A percentile compares a stretch with the other conserved stretches of the same genome.
phyloP scores from a whole-genome alignment of 2,888 invertebrate genomes.

The Pyrrhosoma nymphula region DNA sequence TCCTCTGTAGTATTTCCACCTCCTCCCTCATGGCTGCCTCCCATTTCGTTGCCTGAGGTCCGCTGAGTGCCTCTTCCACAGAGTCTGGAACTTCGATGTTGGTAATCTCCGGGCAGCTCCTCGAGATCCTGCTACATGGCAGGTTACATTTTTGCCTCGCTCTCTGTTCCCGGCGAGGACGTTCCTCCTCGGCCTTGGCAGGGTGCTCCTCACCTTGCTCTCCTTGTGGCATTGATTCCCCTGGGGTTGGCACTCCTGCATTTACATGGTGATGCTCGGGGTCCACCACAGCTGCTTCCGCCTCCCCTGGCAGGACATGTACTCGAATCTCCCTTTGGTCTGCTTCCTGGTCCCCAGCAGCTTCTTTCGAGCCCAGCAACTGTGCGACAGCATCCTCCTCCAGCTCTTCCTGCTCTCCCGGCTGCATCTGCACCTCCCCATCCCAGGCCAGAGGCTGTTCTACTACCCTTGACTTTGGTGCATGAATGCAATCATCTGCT shows the following conservation, averaged over 20 bases:
- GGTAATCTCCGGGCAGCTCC: not conserved
- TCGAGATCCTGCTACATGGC: not conserved
- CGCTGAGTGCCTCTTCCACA: not conserved
- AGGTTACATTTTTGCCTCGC: not conserved
- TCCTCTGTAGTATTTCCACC: no score
- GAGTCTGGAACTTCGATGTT: not conserved
- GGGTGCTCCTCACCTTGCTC: not conserved
- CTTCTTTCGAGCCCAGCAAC: no score
- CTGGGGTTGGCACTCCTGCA: no score
- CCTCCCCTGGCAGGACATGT: no score
- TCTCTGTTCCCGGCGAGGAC: not conserved
- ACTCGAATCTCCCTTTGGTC: no score
- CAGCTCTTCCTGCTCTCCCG: no score
- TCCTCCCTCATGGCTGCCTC: no score
- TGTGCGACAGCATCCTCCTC: no score
- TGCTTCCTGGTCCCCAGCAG: no score
- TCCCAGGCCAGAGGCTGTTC: not conserved
- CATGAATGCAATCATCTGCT: not conserved
- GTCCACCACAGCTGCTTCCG: not conserved
- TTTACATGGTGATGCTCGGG: not conserved
- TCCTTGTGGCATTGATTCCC: not conserved
- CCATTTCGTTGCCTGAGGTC: no score
- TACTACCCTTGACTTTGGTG: not conserved
- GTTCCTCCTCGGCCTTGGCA: not conserved
- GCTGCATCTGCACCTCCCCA: no score